phyloP scores from a whole-genome alignment of 2,797 vertebrate species.

The Manis crassicaudata region DNA sequence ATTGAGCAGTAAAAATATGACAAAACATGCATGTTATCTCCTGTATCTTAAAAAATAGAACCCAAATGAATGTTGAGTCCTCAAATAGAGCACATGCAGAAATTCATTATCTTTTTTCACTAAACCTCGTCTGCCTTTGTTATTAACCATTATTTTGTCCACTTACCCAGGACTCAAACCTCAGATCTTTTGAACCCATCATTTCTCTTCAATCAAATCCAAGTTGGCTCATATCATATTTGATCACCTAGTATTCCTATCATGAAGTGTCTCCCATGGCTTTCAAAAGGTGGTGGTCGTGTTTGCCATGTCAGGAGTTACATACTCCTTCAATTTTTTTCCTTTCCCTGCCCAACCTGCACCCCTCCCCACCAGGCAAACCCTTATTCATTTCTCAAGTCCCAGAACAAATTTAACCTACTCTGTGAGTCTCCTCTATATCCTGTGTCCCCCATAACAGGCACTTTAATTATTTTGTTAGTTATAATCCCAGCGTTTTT shows the following conservation, averaged over 20 bases:
- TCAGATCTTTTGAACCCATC: neutral
- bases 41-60: neutral
- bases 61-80: neutral
- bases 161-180: neutral
- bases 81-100: neutral
- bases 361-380: neutral
- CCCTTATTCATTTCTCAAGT: neutral
- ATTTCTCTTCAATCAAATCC: neutral
- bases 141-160: neutral
- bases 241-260: neutral
- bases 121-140: neutral
- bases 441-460: neutral
- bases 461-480: neutral
- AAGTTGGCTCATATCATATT: neutral
- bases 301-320: neutral
- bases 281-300: neutral
- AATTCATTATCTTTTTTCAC: neutral
- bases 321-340: neutral
- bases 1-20: neutral
- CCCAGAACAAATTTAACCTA: neutral
- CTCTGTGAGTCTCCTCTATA: neutral
- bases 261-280: neutral
- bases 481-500: neutral
- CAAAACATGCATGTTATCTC: neutral
- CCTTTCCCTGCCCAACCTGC: neutral